A percentile compares a stretch with the other conserved stretches of the same genome.
phyloP scores from a whole-genome alignment of 2,888 invertebrate species.

The Sminthurinus aureus region DNA sequence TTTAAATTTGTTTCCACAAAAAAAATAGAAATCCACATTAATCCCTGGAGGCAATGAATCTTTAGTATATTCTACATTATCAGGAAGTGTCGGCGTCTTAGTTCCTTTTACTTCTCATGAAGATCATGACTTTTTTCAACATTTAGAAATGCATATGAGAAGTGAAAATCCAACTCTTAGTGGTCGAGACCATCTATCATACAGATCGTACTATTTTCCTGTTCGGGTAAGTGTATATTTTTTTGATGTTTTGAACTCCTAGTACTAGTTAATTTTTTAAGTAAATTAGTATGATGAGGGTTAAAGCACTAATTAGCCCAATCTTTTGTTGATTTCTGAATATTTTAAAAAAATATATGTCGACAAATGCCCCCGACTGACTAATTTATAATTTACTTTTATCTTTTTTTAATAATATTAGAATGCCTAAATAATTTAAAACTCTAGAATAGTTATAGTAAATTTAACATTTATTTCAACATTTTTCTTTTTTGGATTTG shows the following conservation, averaged over 20 bases:
- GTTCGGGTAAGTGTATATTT: constrained; percentile 75
- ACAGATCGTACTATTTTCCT: constrained; percentile 77
- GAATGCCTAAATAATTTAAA: background rate
- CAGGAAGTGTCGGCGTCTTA: constrained; percentile 90
- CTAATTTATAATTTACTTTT: background rate
- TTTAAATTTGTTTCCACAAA: constrained; percentile 25
- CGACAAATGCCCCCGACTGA: constrained; percentile 51
- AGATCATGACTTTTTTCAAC: constrained; percentile 99
- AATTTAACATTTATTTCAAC: background rate
- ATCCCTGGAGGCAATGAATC: constrained; percentile 98
- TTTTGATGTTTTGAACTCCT: background rate
- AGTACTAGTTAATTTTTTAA: background rate
- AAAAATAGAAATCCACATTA: constrained; percentile 78
- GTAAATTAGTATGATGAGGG: constrained; percentile 42
- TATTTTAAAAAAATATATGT: constrained; percentile 19
- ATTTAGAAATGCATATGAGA: constrained; percentile 99
- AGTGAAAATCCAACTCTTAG: constrained; percentile 95
- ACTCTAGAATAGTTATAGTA: too few relatives aligned
- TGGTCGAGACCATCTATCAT: constrained; percentile 85
- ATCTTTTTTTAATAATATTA: constrained; percentile 24
- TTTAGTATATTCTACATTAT: constrained; percentile 93
- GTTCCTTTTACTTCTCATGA: constrained; percentile 95
- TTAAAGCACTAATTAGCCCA: constrained; percentile 40
- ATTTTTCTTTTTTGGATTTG: constrained; percentile 13
- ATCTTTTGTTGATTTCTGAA: constrained; percentile 33